Evolutionary conservation across 92 coral and sea anemone species (phyloP).

Genomic region (Bergia puertoricense): DNA sequence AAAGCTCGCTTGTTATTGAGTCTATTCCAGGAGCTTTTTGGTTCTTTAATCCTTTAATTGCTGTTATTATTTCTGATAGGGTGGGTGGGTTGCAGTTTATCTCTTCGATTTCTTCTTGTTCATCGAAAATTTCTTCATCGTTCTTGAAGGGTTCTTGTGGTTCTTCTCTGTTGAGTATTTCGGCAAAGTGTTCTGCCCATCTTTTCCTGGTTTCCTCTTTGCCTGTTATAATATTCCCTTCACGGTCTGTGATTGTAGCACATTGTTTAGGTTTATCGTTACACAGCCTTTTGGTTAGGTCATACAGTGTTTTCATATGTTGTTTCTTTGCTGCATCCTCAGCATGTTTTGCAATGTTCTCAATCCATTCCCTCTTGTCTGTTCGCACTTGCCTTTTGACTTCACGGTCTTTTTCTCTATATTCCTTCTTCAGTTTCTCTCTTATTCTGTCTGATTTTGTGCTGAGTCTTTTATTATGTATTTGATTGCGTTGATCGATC

Average conservation of each 20-base stretch:
- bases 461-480: neutral
- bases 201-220: neutral
- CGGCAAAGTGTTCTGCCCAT: neutral
- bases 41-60: neutral
- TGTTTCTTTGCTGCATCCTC: neutral
- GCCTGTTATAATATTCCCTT: constrained; percentile 3
- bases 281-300: neutral
- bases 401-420: constrained; percentile 3
- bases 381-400: constrained; percentile 6
- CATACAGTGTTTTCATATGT: constrained; percentile 11
- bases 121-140: neutral
- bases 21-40: neutral
- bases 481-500: neutral
- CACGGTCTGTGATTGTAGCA: neutral
- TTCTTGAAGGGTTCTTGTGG: neutral
- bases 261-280: neutral
- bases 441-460: neutral
- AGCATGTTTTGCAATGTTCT: neutral
- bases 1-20: neutral
- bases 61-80: neutral
- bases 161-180: neutral
- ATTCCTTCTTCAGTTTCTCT: neutral
- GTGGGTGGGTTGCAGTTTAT: neutral
- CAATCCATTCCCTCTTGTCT: neutral
- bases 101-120: neutral